Conservation (phyloP, 1,140 invertebrate genomes). For the Hycleus cichorii region DNA sequence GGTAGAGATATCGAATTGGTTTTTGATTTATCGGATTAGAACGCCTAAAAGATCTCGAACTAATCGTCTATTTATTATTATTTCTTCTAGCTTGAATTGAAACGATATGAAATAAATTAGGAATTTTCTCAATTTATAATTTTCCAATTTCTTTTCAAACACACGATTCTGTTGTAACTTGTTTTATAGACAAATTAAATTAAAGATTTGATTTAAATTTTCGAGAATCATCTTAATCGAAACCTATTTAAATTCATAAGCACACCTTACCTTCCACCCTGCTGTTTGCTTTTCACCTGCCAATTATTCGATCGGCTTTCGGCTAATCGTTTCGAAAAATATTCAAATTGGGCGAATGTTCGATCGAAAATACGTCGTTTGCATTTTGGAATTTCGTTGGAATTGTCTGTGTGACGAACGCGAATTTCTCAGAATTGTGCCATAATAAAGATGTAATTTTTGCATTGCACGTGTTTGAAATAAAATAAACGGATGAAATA, state of each 20-base stretch:
- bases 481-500: too few relatives aligned
- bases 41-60: slow-evolving; percentile 7
- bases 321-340: too few relatives aligned
- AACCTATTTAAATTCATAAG: slow-evolving; percentile 35
- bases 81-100: neutral
- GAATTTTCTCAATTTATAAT: slow-evolving; percentile 20
- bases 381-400: too few relatives aligned
- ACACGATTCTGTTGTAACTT: slow-evolving; percentile 29
- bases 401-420: too few relatives aligned
- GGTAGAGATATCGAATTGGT: slow-evolving; percentile 22
- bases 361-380: too few relatives aligned
- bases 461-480: too few relatives aligned
- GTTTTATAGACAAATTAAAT: slow-evolving; percentile 29
- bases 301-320: neutral
- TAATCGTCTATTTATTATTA: neutral
- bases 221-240: slow-evolving; percentile 28
- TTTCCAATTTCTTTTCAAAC: slow-evolving; percentile 33
- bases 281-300: slow-evolving; percentile 19
- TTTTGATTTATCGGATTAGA: slow-evolving; percentile 25
- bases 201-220: slow-evolving; percentile 28
- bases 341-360: too few relatives aligned
- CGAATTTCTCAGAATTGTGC: too few relatives aligned
- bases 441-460: too few relatives aligned
- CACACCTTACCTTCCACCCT: slow-evolving; percentile 31
- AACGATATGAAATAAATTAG: too few relatives aligned